Base-by-base conservation (phyloP, 2,797 vertebrate genomes). In the Pseudopleuronectes americanus region DNA sequence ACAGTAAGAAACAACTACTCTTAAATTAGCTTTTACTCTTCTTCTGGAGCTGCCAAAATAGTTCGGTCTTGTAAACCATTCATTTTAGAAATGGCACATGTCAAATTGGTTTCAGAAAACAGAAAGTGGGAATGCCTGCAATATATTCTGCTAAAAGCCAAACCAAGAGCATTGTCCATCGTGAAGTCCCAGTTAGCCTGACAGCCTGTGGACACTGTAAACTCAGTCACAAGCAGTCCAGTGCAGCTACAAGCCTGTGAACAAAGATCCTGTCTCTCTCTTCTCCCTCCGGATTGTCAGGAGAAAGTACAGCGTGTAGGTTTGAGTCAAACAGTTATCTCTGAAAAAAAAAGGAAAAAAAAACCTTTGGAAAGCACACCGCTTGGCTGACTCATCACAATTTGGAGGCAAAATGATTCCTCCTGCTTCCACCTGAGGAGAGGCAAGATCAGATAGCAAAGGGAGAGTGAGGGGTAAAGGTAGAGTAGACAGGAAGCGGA, bases 371-470 rank as follows among this genome's bases (percentile, higher is more conserved):
- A 72, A 77, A 81, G 64, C 82, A 86, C 70, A 88, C 83, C 87
- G 92, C 91, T 89, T 94, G 92, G 90, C 83, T 89, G 91, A 92
- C 89, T 93, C 90, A 90, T 93, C 90, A 92, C 84, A 90, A 92
- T 91, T 92, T 91, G 76, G 87, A 83, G 76, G 31, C 72, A 67
- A 87, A 90, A 85, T 83, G 71, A 89, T 84, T 80, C 77, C 82
- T 71, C 47, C 67, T 65, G 71, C 73, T 68, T 84, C 41, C 71
- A 87, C 84, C 80, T 79, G 87, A 88, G 77, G 67, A 79, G 64
- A 63, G 51, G 64, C 48, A 16, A 62, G 77, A 66, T 71, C 47
- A 52, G 28, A 43, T 36, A 28, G 55, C 52, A 43, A 47, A 67
- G 65, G 56, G 58, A 53, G 49, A 64, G 74, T 33, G 45, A 63